Conservation (phyloP, 1,140 invertebrate species). For the Megathymus violae region DNA sequence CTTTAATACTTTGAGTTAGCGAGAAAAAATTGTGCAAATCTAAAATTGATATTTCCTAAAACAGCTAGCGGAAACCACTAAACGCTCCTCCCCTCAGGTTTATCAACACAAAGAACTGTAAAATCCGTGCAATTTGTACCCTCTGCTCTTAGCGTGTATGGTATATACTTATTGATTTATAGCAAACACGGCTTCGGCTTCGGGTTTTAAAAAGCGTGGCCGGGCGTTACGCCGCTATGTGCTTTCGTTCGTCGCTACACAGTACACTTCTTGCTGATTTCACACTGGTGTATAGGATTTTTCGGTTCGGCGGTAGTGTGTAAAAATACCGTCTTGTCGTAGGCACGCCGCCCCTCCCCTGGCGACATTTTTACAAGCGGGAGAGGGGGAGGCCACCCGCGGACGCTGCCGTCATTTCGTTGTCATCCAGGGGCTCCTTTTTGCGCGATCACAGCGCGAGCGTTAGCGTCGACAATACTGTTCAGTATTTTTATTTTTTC, state of each 20-base stretch:
- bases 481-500: conserved; percentile 80
- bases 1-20: no score
- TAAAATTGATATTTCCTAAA: conserved; percentile 73
- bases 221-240: conserved; percentile 28
- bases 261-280: conserved; percentile 47
- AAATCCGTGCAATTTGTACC: conserved; percentile 80
- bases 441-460: conserved; percentile 74
- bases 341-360: conserved; percentile 69
- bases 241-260: conserved; percentile 36
- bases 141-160: conserved; percentile 63
- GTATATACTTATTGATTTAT: conserved; percentile 82
- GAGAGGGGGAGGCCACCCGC: conserved; percentile 65
- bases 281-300: conserved; percentile 56
- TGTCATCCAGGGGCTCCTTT: conserved; percentile 79
- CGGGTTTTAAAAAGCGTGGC: conserved; percentile 68
- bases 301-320: conserved; percentile 56
- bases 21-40: conserved; percentile 33
- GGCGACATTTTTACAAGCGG: conserved; percentile 74
- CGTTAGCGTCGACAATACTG: conserved; percentile 79
- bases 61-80: conserved; percentile 67
- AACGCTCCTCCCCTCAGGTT: conserved; percentile 55
- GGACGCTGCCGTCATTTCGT: conserved; percentile 78
- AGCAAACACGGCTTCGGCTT: conserved; percentile 63
- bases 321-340: conserved; percentile 81
- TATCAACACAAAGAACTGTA: conserved; percentile 75